Base-by-base conservation (phyloP, 2,113 vertebrate genomes). In the Merops nubicus region DNA sequence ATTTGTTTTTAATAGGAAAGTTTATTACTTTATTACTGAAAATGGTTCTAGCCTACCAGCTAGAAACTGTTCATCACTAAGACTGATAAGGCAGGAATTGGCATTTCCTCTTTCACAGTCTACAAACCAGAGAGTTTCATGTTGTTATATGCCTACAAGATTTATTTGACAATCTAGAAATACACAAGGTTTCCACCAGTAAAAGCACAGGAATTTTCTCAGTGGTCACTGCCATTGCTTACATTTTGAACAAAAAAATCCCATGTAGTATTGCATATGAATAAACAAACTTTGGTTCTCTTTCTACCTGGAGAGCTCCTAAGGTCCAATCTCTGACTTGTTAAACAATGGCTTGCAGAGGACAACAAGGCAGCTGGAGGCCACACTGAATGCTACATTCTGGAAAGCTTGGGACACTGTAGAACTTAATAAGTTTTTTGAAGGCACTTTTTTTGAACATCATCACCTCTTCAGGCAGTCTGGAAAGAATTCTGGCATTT, bases 391-490 rank as follows among this genome's bases (percentile, higher is more conserved):
- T 96, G 95, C 97, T 98, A 77, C 98, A 98, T 60, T 99, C 99
- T 0, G 98, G 98, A 89, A 99, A 99, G 96, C 98, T 99, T 29
- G 99, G 99, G 29, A 99, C 98, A 2, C 99, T 99, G 96, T 99
- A 98, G 95, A 99, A 99, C 96, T 99, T 99, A 81, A 99, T 99
- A 12, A 99, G 98, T 88, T 99, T 99, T 91, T 98, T 99, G 76
- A 98, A 97, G 83, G 98, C 98, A 88, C 98, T 98, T 95, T 98
- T 99, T 69, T 98, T 98, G 83, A 98, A 88, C 72, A 98, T 70
- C 96, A 98, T 97, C 36, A 99, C 97, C 89, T 98, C 98, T 93
- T 99, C 98, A 2, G 98, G 98, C 53, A 99, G 97, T 69, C 98
- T 97, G 16, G 96, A 98, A 80, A 98, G 92, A 54, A 98, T 85